Evolutionary conservation across 2,113 vertebrate genomes (phyloP).

Genomic region (Cochlearius cochlearius): DNA sequence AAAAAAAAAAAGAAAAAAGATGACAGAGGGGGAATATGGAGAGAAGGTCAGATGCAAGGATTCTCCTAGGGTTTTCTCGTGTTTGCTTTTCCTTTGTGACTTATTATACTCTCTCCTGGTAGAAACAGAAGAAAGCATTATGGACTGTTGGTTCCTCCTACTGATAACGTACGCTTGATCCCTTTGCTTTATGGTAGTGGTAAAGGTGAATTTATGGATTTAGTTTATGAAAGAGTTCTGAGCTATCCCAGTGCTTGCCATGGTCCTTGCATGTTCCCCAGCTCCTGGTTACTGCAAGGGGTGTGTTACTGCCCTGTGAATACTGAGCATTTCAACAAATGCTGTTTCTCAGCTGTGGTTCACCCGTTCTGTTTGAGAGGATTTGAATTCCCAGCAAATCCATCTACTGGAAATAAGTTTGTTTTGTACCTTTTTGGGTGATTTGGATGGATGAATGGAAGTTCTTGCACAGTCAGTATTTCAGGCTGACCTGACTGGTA

Average conservation of each 20-base stretch:
- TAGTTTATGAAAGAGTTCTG: slow-evolving; percentile 25
- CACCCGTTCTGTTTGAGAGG: background rate
- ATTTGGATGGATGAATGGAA: background rate
- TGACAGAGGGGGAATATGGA: background rate
- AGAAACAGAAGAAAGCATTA: background rate
- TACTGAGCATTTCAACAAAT: background rate
- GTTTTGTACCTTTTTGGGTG: background rate
- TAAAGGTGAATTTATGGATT: slow-evolving; percentile 28
- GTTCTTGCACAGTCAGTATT: background rate
- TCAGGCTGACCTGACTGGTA: background rate
- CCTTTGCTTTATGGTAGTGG: slow-evolving; percentile 2
- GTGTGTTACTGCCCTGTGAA: background rate
- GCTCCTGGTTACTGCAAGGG: background rate
- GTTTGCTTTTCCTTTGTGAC: slow-evolving; percentile 26
- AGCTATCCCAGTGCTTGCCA: background rate
- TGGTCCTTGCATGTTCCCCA: background rate
- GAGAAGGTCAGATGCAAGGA: slow-evolving; percentile 41
- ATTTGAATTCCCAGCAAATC: slow-evolving; percentile 15
- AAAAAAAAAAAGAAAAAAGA: background rate
- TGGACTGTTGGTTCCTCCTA: background rate
- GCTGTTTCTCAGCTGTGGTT: background rate
- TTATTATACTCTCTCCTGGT: background rate
- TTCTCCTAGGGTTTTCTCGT: slow-evolving; percentile 27
- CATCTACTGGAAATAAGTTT: background rate
- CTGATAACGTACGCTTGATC: background rate